phyloP scores from a whole-genome alignment of 2,113 vertebrate genomes.

The Cololabis saira region DNA sequence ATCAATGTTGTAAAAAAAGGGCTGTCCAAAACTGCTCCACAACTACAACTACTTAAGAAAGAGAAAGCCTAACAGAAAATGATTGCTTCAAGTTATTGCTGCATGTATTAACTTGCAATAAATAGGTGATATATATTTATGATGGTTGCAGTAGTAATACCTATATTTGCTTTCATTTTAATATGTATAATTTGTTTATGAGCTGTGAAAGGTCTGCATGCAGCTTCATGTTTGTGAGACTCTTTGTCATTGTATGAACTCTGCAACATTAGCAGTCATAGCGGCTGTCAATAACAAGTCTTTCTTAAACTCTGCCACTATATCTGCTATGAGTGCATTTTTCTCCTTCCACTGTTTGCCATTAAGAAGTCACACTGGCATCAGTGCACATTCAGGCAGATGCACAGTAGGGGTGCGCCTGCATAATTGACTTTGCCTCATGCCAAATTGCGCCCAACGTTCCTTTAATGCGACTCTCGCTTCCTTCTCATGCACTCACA shows the following conservation, averaged over 20 bases:
- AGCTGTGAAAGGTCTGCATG: too few species aligned
- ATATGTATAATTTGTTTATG: too few species aligned
- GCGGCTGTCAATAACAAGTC: neutral
- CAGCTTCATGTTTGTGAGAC: neutral
- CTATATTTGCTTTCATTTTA: too few species aligned
- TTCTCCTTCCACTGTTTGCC: conserved; percentile 23
- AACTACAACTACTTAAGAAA: too few species aligned
- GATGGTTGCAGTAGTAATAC: too few species aligned
- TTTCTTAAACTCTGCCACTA: neutral
- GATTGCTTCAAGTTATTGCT: too few species aligned
- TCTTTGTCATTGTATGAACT: neutral
- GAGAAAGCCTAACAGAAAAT: too few species aligned
- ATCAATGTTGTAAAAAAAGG: too few species aligned
- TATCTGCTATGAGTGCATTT: conserved; percentile 28
- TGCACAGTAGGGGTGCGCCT: conserved; percentile 60
- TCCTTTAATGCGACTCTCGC: conserved; percentile 65
- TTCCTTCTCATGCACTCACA: conserved; percentile 60
- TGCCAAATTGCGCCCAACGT: conserved; percentile 70
- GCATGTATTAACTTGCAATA: too few species aligned
- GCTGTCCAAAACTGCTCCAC: too few species aligned
- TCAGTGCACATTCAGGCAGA: conserved; percentile 38
- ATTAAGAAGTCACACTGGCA: conserved; percentile 36
- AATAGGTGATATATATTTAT: too few species aligned
- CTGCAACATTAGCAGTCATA: neutral
- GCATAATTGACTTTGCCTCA: conserved; percentile 71